A percentile compares a stretch with the other conserved stretches of the same genome.
phyloP scores from a whole-genome alignment of 92 coral and sea anemone genomes.

The Pocillopora grandis region DNA sequence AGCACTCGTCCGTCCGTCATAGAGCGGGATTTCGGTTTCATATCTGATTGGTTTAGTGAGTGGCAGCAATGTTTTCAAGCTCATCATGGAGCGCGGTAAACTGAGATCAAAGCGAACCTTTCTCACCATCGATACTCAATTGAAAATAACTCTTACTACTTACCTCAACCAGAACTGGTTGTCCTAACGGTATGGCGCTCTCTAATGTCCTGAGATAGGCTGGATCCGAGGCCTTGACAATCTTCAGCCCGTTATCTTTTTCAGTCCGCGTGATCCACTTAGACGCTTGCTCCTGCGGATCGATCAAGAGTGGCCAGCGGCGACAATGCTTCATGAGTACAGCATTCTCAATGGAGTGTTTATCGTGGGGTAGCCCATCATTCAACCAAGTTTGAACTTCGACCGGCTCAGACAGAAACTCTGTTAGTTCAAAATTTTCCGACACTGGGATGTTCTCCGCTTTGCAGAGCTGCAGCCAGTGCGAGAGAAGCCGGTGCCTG shows the following conservation, averaged over 20 bases:
- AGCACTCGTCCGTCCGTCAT: no score
- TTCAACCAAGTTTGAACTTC: constrained; percentile 91
- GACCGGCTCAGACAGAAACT: constrained; percentile 83
- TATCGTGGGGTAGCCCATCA: constrained; percentile 82
- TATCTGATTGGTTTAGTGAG: no score
- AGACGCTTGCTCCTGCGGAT: constrained; percentile 95
- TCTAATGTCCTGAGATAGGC: constrained; percentile 75
- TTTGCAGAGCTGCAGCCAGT: constrained; percentile 78
- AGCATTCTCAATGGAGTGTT: constrained; percentile 85
- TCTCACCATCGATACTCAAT: neutral
- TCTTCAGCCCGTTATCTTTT: constrained; percentile 76
- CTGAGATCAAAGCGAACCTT: neutral
- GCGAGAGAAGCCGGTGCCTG: constrained; percentile 68
- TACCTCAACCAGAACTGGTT: constrained; percentile 91
- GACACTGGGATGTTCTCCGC: constrained; percentile 71
- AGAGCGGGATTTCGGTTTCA: no score
- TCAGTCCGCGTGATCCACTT: constrained; percentile 94
- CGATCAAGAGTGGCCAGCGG: constrained; percentile 95
- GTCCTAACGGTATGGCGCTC: constrained; percentile 89
- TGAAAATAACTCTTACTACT: neutral
- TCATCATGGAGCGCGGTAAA: neutral
- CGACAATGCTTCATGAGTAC: constrained; percentile 85
- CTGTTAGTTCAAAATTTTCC: constrained; percentile 81
- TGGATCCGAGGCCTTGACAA: constrained; percentile 89
- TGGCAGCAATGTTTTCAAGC: no score